phyloP scores from a whole-genome alignment of 1,140 invertebrate species.

The Rhagoletis zephyria region DNA sequence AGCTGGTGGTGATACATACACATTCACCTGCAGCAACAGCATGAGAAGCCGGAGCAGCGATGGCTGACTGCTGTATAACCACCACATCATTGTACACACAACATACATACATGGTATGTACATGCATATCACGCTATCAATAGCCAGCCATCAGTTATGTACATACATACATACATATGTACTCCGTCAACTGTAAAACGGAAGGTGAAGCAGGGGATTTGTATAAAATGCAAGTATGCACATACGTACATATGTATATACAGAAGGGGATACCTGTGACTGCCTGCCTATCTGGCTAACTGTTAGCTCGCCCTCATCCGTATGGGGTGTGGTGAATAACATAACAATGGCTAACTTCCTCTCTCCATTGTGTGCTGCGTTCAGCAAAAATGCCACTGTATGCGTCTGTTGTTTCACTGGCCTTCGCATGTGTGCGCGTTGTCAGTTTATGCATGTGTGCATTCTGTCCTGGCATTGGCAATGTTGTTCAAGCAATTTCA shows the following conservation, averaged over 20 bases:
- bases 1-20: not conserved
- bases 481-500: constrained; percentile 54
- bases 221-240: not conserved
- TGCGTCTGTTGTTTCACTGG: not conserved
- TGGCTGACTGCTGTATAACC: not conserved
- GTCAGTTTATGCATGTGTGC: not conserved
- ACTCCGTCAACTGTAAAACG: not conserved
- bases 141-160: not conserved
- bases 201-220: constrained; percentile 6
- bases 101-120: too few relatives aligned
- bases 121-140: not conserved
- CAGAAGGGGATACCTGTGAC: too few relatives aligned
- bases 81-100: not conserved
- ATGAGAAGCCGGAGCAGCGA: not conserved
- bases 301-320: constrained; percentile 30
- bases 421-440: not conserved
- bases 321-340: constrained; percentile 36
- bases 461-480: constrained; percentile 36
- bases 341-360: constrained; percentile 9
- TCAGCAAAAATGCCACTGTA: not conserved
- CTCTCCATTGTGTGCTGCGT: not conserved
- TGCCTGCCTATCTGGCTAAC: constrained; percentile 32
- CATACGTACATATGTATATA: not conserved
- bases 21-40: constrained; percentile 28
- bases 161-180: not conserved